These are phyloP conservation scores for Oxytorus armatus DNA, from an alignment of 2,888 invertebrate species.

Conservation along the genomic window DNA sequence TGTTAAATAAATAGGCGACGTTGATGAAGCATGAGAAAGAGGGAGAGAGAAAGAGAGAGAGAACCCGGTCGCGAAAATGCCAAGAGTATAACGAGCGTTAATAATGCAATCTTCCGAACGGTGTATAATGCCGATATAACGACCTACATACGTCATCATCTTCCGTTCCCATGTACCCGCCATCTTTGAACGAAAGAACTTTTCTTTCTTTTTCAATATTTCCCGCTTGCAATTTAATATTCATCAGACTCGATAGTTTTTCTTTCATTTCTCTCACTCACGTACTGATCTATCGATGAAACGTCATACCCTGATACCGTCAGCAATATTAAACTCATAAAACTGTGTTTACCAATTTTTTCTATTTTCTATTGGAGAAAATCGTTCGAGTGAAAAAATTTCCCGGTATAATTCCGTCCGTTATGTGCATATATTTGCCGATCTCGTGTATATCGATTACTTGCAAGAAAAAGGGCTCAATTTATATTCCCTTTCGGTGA, in stretches of 20 bases:
- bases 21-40: slow-evolving; percentile 58
- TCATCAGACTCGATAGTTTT: background rate
- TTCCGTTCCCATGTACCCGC: slow-evolving; percentile 8
- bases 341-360: background rate
- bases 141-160: slow-evolving; percentile 60
- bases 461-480: background rate
- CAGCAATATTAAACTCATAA: slow-evolving; percentile 1
- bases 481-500: background rate
- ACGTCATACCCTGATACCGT: background rate
- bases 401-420: background rate
- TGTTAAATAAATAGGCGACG: slow-evolving; percentile 65
- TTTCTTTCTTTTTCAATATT: slow-evolving; percentile 18
- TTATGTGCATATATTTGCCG: background rate
- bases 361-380: background rate
- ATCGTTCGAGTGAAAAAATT: slow-evolving; percentile 1
- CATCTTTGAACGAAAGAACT: slow-evolving; percentile 1
- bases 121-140: slow-evolving; percentile 57
- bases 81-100: slow-evolving; percentile 62
- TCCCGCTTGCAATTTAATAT: slow-evolving; percentile 8
- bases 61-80: slow-evolving; percentile 48
- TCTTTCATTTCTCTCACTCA: background rate
- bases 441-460: background rate
- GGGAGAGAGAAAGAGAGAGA: background rate
- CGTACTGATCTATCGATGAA: background rate
- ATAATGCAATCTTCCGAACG: slow-evolving; percentile 62